Evolutionary conservation across 2,888 invertebrate species (phyloP), one percentile per base, ranked within the genome.

Genomic region (Biston stratarius): DNA sequence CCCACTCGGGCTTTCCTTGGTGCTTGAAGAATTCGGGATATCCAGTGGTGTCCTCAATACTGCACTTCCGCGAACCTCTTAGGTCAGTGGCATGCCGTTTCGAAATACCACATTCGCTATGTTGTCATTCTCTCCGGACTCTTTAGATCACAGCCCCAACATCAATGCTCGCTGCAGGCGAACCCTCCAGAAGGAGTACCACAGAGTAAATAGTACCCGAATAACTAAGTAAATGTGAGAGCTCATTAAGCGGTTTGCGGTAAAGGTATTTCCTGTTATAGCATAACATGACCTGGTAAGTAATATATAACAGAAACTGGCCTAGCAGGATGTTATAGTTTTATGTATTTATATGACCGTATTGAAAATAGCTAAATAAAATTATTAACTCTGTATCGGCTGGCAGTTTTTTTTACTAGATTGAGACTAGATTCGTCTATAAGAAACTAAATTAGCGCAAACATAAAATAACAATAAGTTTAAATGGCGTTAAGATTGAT

Each of bases 251-350:
- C 63, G 69, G 68, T 73, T 55, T 70, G 73, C 52, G 64, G 67
- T 60, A 40, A 65, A 64, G 60, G 69, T 57, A 65, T 72, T 74
- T 73, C 74, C 74, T 73, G 71, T 61, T 72, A 55, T 66, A 66
- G 70, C 70, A 66, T 67, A 71, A 72, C 70, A 68, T 45, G 71
- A 66, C 60, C 53, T 44, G 55, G 44, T 24, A 61, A 66, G 24
- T 42, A 33, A 52, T 61, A 55, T 14, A 8, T 47, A 53, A 52
- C 36, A 48, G 38, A n/a, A 65, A 63, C 47, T 58, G 53, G 61
- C 51, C 15, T 44, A 63, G 24, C 63, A 70, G 57, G 66, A 64
- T 60, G 53, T 58, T 40, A 47, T 53, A 14, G 8, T 44, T 52
- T 58, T 15, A 40, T 33, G 33, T 12, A 33, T 33, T 14, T 42